Evolutionary conservation across 2,113 vertebrate genomes (phyloP).

Genomic region (Fregata magnificens): DNA sequence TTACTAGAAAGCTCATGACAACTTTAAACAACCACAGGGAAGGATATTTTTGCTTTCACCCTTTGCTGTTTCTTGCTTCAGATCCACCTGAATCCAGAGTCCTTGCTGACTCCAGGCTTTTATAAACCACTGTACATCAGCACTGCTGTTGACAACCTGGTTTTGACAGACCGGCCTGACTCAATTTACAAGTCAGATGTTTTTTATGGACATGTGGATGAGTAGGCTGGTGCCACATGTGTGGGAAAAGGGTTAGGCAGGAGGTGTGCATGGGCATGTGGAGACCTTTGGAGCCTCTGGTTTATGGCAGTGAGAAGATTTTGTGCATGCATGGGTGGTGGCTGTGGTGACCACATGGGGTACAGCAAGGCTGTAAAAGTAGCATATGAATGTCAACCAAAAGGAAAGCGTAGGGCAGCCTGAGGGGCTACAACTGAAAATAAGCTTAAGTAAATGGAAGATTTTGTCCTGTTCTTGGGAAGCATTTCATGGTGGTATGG

Average conservation of each 20-base stretch:
- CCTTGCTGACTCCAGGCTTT: constrained; percentile 11
- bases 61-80: background rate
- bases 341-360: background rate
- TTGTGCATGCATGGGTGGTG: background rate
- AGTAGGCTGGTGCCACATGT: background rate
- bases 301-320: background rate
- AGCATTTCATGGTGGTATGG: background rate
- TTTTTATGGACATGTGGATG: constrained; percentile 29
- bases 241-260: background rate
- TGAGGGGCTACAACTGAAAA: background rate
- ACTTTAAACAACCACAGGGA: background rate
- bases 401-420: background rate
- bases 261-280: background rate
- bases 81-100: background rate
- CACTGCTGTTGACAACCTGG: background rate
- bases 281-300: background rate
- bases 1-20: background rate
- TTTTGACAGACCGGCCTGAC: background rate
- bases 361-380: background rate
- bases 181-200: constrained; percentile 7
- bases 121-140: background rate
- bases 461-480: background rate
- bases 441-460: background rate
- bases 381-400: background rate
- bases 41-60: background rate